Base-by-base conservation (phyloP, 2,113 vertebrate species). In the Etheostoma spectabile region DNA sequence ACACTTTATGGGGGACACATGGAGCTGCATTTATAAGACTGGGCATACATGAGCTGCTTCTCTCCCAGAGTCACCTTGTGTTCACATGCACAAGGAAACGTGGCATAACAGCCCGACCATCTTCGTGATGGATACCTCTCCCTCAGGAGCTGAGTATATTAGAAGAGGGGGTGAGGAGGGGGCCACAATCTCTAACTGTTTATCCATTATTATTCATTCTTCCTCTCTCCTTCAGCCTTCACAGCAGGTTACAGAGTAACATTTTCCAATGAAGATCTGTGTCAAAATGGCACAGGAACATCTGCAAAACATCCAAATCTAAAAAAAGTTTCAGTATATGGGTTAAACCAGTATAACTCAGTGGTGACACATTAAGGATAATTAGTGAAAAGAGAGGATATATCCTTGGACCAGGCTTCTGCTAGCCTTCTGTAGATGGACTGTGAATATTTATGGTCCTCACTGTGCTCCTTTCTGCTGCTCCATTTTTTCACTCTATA, bases 401-500 rank as follows among this genome's bases (percentile, higher is more conserved):
- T 84, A 83, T 91, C 71, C 56, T 82, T 51, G 78, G 77, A 89
- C 77, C 64, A 16, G 6, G 64, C 69, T 83, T 83, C 75, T 75
- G 62, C 83, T 77, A 76, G 48, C 62, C 48, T 71, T 82, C 68
- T 85, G 66, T 86, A 62, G 88, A 84, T 88, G 88, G 80, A 85
- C 90, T 84, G 85, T 92, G 91, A 93, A 93, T 94, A 94, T 93
- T 93, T 88, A 92, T 94, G 91, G 60, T 82, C 75, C 77, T 83
- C 80, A 55, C 80, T 82, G 74, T 87, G 81, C 78, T 79, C 86
- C 79, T 81, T 90, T 92, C 88, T 88, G 82, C 88, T 94, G 93
- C 92, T 94, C 93, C 84, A 93, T 91, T 92, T 94, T 94, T 88
- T 88, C 49, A 55, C 79, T 90, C 92, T 94, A 94, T 92, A 94